Evolutionary conservation across 2,888 invertebrate genomes (phyloP).

Genomic region (Morpho achilles): DNA sequence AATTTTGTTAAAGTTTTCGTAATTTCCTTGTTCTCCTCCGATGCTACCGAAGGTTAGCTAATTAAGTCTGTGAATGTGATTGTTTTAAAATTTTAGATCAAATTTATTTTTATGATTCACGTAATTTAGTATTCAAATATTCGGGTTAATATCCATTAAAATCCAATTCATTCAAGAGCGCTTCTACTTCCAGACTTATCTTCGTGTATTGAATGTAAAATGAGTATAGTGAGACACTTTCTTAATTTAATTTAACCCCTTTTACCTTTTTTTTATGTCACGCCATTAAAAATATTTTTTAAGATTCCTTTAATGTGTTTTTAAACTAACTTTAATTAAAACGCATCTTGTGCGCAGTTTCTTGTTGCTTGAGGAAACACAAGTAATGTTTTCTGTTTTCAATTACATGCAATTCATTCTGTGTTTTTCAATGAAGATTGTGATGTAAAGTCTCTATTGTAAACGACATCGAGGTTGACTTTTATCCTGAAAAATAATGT

Average conservation of each 20-base stretch:
- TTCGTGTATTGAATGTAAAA: slow-evolving; percentile 22
- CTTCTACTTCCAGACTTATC: slow-evolving; percentile 8
- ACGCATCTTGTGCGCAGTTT: too few relatives aligned
- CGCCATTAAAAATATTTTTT: slow-evolving; percentile 3
- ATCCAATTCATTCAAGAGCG: slow-evolving; percentile 19
- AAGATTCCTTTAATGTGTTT: neutral
- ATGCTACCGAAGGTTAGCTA: too few relatives aligned
- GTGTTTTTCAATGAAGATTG: too few relatives aligned
- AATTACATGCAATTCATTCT: too few relatives aligned
- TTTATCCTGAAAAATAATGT: too few relatives aligned
- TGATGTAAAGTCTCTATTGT: too few relatives aligned
- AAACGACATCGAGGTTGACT: too few relatives aligned
- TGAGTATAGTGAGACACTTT: slow-evolving; percentile 20
- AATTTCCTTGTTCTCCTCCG: too few relatives aligned
- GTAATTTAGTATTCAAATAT: slow-evolving; percentile 20
- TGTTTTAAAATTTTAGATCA: neutral
- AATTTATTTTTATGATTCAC: neutral
- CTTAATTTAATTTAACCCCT: slow-evolving; percentile 20
- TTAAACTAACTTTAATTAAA: neutral
- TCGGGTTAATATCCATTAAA: slow-evolving; percentile 18
- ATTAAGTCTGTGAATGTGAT: neutral
- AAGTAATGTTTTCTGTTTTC: too few relatives aligned
- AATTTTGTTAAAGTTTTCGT: too few relatives aligned
- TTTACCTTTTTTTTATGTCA: slow-evolving; percentile 12
- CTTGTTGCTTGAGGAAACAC: too few relatives aligned